Conservation (phyloP, 1,140 invertebrate species). For the Drosophila saltans region DNA sequence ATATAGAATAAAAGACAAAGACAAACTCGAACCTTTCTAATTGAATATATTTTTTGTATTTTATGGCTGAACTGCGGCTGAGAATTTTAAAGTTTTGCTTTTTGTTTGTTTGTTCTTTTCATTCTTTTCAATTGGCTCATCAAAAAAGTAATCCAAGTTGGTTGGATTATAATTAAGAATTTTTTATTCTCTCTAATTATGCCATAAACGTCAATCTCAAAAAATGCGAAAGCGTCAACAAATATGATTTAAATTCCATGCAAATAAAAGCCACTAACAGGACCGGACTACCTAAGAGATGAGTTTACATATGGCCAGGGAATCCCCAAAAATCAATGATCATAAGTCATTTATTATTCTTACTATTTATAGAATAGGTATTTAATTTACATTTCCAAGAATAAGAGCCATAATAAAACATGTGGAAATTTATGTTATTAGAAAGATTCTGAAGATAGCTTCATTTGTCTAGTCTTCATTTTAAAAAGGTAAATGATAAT, state of each 20-base stretch:
- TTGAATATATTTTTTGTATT: constrained; percentile 16
- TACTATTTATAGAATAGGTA: neutral
- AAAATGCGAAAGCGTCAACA: constrained; percentile 16
- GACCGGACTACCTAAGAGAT: neutral
- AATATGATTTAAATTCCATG: constrained; percentile 27
- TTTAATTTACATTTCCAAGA: neutral
- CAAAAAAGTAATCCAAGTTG: constrained; percentile 14
- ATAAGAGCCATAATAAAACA: no score
- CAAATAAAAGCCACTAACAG: constrained; percentile 1
- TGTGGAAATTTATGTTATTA: no score
- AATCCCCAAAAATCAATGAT: neutral
- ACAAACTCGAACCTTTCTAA: constrained; percentile 37
- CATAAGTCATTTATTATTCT: neutral
- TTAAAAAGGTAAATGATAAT: no score
- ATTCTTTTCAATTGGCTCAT: constrained; percentile 21
- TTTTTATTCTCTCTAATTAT: constrained; percentile 38
- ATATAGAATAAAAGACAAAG: constrained; percentile 30
- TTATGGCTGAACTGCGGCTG: constrained; percentile 34
- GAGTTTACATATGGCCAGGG: neutral
- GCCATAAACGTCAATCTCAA: constrained; percentile 20
- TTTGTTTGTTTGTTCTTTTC: neutral
- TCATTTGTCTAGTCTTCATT: no score
- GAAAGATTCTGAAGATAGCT: no score
- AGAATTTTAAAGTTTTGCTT: constrained; percentile 11
- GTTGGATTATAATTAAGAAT: constrained; percentile 21